Percentiles rank a stretch among this genome's conserved stretches.
These are phyloP conservation scores for Vanessa atalanta DNA, from an alignment of 1,140 invertebrate species.

Conservation along the genomic window DNA sequence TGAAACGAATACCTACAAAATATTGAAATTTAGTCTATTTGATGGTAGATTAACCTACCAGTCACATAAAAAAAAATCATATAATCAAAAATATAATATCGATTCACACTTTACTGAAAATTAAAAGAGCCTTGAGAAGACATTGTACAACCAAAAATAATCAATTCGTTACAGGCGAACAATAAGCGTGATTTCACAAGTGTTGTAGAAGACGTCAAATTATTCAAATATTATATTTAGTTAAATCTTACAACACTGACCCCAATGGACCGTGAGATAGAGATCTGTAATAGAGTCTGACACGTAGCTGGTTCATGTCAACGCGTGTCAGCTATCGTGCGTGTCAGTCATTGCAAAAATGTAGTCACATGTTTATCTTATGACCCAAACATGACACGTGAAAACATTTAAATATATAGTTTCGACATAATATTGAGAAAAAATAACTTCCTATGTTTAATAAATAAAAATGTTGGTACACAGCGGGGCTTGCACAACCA, in stretches of 20 bases:
- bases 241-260: constrained; percentile 11
- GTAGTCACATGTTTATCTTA: background rate
- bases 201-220: background rate
- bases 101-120: too few species aligned
- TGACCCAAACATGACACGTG: background rate
- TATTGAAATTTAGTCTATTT: too few species aligned
- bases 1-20: too few species aligned
- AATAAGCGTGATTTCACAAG: background rate
- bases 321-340: constrained; percentile 13
- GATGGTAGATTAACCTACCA: too few species aligned
- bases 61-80: too few species aligned
- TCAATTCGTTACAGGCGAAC: background rate
- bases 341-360: constrained; percentile 20
- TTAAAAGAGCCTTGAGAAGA: too few species aligned
- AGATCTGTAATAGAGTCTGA: constrained; percentile 14
- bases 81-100: too few species aligned
- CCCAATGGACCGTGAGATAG: constrained; percentile 17
- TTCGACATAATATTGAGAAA: too few species aligned
- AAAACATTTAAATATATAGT: too few species aligned
- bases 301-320: constrained; percentile 15
- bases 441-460: too few species aligned
- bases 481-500: too few species aligned
- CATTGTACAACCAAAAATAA: background rate
- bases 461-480: too few species aligned
- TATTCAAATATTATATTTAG: background rate